These are phyloP conservation scores for Stegophylla sp. DNA, from an alignment of 2,888 invertebrate species.

Conservation along the genomic window DNA sequence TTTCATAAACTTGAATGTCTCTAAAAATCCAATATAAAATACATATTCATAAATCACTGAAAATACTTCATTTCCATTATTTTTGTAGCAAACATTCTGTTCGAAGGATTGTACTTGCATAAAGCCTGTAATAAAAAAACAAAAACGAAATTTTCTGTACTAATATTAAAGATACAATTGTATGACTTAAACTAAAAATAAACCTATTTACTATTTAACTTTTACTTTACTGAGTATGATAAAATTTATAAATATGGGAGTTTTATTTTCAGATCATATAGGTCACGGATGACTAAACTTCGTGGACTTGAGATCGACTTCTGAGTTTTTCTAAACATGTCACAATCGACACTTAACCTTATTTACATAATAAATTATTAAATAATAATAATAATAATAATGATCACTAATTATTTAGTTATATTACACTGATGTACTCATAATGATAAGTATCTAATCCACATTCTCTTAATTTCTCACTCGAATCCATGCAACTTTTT, in stretches of 20 bases:
- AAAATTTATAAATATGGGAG: neutral
- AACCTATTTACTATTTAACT: neutral
- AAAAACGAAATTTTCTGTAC: neutral
- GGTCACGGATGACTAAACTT: no score
- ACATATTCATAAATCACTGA: constrained; percentile 54
- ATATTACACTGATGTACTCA: no score
- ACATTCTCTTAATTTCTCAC: no score
- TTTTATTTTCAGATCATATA: neutral
- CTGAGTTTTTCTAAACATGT: no score
- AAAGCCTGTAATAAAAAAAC: constrained; percentile 47
- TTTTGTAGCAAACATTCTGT: constrained; percentile 49
- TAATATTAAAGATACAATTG: neutral
- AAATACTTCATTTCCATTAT: constrained; percentile 57
- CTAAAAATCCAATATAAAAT: constrained; percentile 39
- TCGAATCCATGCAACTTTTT: no score
- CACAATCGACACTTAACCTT: no score
- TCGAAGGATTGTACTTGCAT: constrained; percentile 53
- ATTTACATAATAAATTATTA: no score
- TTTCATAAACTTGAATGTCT: constrained; percentile 28
- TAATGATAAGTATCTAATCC: no score
- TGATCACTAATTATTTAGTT: no score
- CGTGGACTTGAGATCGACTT: no score
- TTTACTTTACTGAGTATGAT: neutral
- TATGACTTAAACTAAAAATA: constrained; percentile 5
- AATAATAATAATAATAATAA: no score